Base-by-base conservation (phyloP, 1,140 invertebrate species). In the Eumeta japonica region DNA sequence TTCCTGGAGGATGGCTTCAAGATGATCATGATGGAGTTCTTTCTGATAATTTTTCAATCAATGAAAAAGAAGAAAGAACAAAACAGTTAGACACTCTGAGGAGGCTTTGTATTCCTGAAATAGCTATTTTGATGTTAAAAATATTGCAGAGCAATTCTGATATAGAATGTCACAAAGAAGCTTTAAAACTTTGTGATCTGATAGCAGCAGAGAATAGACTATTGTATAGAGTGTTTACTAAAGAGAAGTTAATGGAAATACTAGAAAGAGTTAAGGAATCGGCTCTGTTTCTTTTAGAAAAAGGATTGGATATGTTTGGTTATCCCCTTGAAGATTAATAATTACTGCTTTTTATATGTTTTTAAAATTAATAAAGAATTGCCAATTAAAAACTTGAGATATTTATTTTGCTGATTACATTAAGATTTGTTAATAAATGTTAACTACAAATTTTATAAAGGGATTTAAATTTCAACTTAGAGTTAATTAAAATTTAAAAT, bases 1-100 rank as follows among this genome's bases (percentile, higher is more conserved):
- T 96, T 58, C 87, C 91, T 24, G 86, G 91, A 48, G 91, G 92
- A 16, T 97, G 93, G 93, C 77, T 97, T 37, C 81, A 85, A 14
- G 92, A 94, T 62, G 77, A 81, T 3, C 78, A 75, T 40, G 72
- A 77, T 36, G 65, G 65, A 37, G 55, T 65, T 9, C 55, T 68
- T 1, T 63, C 62, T 0, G 39, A 45, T n/a, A 75, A 62, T 10
- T 56, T 71, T 7, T 72, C 71, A 30, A 54, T 74, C 32, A 64
- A 77, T 30, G 75, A 80, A 52, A 66, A 81, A 58, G 55, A 76
- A 52, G 64, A 79, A 38, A 74, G 75, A 38, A 34, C 39, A 1
- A 73, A 76, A 29, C 89, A 94, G 58, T 73, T 94, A 68, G 76
- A 83, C 19, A 80, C 83, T 46, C 67, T 97, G 9, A 81, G 92